Base-by-base conservation (phyloP, 1,140 invertebrate genomes). In the Polypedilum vanderplanki region DNA sequence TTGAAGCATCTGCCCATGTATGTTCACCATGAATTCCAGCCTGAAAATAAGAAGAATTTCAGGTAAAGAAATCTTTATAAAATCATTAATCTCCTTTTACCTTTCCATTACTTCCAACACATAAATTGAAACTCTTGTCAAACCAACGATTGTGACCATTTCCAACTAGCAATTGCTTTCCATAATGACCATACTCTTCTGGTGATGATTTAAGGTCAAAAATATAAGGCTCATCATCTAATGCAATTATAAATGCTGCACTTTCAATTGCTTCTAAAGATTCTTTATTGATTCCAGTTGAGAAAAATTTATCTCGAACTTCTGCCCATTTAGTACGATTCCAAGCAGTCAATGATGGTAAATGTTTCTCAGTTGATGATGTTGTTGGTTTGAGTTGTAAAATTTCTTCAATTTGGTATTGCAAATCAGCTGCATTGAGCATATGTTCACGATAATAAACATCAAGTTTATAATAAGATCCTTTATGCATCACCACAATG, bases 81-180 rank as follows among this genome's bases (percentile, higher is more conserved):
- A 3, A 33, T 3, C 1, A 33, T 5, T 3, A 33, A 33, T 3
- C 24, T 33, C 75, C 74, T 88, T 89, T 88, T 85, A 98, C 95
- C 77, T 93, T 88, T 80, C 94, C 97, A 85, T 99, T 99, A 65
- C 85, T 91, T 76, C 90, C 93, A 77, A 99, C 88, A 79, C 98
- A 96, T 1, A 99, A 85, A 73, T 93, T 98, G 84, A 99, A 99
- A n/a, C 96, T 97, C 84, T 99, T 99, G 84, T 99, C 98, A 84
- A 98, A 99, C 97, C 98, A 99, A 74, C 97, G 87, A 81, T 99
- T 93, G 82, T 95, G 91, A 5, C 96, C 97, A 81, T 96, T 98
- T 74, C 98, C 98, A 83, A 99, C 97, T 0, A 99, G 85, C 79
- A 99, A 86, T 75, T 89, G 86, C 75, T 89, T 87, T 7, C 95